phyloP scores from a whole-genome alignment of 2,888 invertebrate species.

The Pyralis farinalis region DNA sequence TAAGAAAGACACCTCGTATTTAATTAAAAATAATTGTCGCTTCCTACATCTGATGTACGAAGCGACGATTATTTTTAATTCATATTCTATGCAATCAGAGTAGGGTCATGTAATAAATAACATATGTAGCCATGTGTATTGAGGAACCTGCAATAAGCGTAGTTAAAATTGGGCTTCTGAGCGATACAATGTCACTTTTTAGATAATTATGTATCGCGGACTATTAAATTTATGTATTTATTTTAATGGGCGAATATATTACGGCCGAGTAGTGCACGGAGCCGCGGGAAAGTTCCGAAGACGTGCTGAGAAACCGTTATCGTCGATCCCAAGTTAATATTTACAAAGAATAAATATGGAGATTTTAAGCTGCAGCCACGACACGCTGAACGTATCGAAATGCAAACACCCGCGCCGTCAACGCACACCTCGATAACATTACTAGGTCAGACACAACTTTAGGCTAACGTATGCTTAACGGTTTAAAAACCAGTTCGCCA shows the following conservation, averaged over 20 bases:
- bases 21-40: too few species aligned
- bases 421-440: conserved; percentile 37
- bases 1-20: too few species aligned
- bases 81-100: too few species aligned
- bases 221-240: background rate
- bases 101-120: too few species aligned
- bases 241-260: too few species aligned
- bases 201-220: too few species aligned
- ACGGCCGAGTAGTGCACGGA: background rate
- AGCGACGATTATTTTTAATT: too few species aligned
- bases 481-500: conserved; percentile 55
- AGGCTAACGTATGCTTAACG: conserved; percentile 62
- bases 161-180: too few species aligned
- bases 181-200: too few species aligned
- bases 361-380: conserved; percentile 31
- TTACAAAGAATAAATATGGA: conserved; percentile 31
- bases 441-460: conserved; percentile 58
- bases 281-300: conserved; percentile 14
- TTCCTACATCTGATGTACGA: too few species aligned
- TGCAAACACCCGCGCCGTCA: conserved; percentile 40
- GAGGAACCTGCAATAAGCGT: too few species aligned
- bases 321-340: conserved; percentile 27
- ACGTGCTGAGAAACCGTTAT: conserved; percentile 33
- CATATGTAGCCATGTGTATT: too few species aligned
- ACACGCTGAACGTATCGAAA: conserved; percentile 49